Evolutionary conservation across 2,888 invertebrate species (phyloP), one percentile per base, ranked within the genome.

Genomic region (Palloptera scutellata): DNA sequence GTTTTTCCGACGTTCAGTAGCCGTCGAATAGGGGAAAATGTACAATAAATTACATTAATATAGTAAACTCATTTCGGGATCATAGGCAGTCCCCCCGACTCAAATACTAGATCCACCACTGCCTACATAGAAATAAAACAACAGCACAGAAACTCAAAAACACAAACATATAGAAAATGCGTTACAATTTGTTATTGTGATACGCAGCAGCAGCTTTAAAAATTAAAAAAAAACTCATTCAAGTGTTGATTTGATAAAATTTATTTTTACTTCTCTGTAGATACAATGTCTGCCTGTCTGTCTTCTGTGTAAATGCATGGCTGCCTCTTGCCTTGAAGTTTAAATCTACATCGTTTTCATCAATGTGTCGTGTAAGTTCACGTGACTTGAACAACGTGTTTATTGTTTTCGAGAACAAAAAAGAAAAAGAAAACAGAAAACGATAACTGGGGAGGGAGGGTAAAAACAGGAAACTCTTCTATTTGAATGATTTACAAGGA

Each of bases 401-500:
- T 66, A 69, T 69, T 66, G 59, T 61, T 64, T 68, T 61, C 30
- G n/a, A 42, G 48, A 42, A 58, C 11, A 57, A 57, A 19, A 30
- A 51, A 30, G 12, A n/a, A 30, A 12, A 19, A 59, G 13, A n/a
- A 15, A 60, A 60, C 0, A 61, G 11, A 52, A 52, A 62, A 17
- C n/a, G 43, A 41, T 53, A 19, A 51, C 41, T 9, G 43, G 10
- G 19, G 43, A 17, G 15, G 52, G 30, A 52, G 42, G 17, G 19
- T 12, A 11, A 15, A 13, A 45, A 40, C 41, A 30, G 15, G 40
- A 20, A 42, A 41, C 57, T 42, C 58, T 65, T 70, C 63, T 57
- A 59, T 63, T 57, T 65, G 61, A 70, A 59, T 65, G 63, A 59
- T 57, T 66, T 19, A 41, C 61, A 70, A 70, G 70, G 68, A 68